phyloP scores from a whole-genome alignment of 2,888 invertebrate genomes.

The Hetaerina titia region DNA sequence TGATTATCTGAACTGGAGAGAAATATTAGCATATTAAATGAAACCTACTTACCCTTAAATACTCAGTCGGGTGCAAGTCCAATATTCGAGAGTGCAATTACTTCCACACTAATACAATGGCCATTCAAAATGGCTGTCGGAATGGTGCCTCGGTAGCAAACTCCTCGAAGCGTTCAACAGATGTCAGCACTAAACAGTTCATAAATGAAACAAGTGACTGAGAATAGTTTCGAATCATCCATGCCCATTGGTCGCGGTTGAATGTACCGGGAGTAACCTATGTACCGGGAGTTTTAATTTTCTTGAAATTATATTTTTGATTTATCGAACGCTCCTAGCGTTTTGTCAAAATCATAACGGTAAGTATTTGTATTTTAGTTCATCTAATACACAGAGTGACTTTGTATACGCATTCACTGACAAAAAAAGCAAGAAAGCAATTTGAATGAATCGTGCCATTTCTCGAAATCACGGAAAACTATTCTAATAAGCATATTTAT shows the following conservation, averaged over 20 bases:
- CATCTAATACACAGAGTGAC: no score
- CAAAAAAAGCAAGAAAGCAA: no score
- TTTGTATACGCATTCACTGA: no score
- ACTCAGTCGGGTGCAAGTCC: neutral
- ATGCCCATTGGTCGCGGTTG: neutral
- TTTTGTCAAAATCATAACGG: no score
- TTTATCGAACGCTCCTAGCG: no score
- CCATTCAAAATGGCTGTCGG: slow-evolving; percentile 50
- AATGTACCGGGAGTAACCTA: neutral
- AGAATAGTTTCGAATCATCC: no score
- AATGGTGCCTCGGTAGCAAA: neutral
- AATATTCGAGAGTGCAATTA: neutral
- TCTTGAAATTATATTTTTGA: no score
- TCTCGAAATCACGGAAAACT: no score
- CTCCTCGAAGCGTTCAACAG: slow-evolving; percentile 57
- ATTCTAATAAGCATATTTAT: no score
- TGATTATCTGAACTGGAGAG: neutral
- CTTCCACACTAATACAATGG: neutral
- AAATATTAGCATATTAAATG: neutral
- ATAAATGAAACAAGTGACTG: neutral
- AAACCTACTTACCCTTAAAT: neutral
- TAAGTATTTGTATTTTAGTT: no score
- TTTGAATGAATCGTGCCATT: no score
- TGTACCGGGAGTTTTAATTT: no score
- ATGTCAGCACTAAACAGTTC: slow-evolving; percentile 27